These are phyloP conservation scores for Calephelis nemesis DNA, from an alignment of 1,140 invertebrate species.

Conservation along the genomic window DNA sequence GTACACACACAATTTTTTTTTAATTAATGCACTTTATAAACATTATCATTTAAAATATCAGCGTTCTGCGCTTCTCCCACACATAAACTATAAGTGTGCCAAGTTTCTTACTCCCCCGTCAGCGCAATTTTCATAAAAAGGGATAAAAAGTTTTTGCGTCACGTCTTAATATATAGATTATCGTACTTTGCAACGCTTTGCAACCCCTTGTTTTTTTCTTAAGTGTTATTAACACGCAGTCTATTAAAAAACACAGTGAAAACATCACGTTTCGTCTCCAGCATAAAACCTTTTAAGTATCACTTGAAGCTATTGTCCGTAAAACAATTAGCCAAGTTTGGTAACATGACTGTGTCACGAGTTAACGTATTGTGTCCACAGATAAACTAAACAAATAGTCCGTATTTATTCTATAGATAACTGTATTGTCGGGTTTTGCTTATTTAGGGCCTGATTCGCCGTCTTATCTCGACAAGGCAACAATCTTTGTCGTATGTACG, in stretches of 20 bases:
- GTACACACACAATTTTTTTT: too few relatives aligned
- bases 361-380: conserved; percentile 5
- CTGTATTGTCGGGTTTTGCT: conserved; percentile 17
- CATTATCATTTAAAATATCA: too few relatives aligned
- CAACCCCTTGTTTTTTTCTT: too few relatives aligned
- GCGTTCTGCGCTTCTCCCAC: too few relatives aligned
- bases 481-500: too few relatives aligned
- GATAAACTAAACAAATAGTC: conserved; percentile 16
- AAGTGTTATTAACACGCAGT: not conserved
- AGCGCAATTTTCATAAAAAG: too few relatives aligned
- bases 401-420: conserved; percentile 13
- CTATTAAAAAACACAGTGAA: not conserved
- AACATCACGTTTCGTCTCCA: not conserved
- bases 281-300: not conserved
- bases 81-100: too few relatives aligned
- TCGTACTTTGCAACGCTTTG: too few relatives aligned
- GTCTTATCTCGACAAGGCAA: not conserved
- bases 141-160: too few relatives aligned
- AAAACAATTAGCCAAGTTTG: conserved; percentile 16
- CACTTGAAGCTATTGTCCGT: conserved; percentile 6
- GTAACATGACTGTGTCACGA: conserved; percentile 14
- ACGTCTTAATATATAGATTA: too few relatives aligned
- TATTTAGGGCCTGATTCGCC: conserved; percentile 15
- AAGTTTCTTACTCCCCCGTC: too few relatives aligned
- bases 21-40: too few relatives aligned